These are phyloP conservation scores for Toxostoma redivivum DNA, from an alignment of 2,113 vertebrate species.

Conservation along the genomic window DNA sequence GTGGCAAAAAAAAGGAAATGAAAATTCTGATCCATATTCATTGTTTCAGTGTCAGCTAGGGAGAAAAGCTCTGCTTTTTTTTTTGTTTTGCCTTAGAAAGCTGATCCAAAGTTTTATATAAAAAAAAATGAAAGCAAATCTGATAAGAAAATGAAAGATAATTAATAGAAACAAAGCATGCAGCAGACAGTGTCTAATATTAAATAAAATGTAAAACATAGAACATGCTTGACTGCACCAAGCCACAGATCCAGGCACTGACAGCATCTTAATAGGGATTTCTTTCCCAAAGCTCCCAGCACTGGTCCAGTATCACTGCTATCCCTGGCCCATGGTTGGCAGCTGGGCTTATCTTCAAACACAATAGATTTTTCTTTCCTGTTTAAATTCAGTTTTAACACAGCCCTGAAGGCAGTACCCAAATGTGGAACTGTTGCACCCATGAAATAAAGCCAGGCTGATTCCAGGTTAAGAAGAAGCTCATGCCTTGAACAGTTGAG, in stretches of 20 bases:
- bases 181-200: background rate
- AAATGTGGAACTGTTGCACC: fast-evolving
- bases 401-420: background rate
- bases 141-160: slow-evolving; percentile 29
- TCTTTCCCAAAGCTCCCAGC: background rate
- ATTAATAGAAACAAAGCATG: slow-evolving; percentile 32
- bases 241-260: background rate
- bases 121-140: background rate
- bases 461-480: background rate
- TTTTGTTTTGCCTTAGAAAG: background rate
- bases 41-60: slow-evolving; percentile 1
- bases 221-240: background rate
- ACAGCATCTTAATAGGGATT: background rate
- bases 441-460: background rate
- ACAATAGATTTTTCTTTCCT: background rate
- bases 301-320: background rate
- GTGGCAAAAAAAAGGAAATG: slow-evolving; percentile 60
- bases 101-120: background rate
- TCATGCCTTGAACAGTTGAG: background rate
- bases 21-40: slow-evolving; percentile 74
- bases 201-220: background rate
- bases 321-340: background rate
- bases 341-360: background rate
- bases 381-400: background rate
- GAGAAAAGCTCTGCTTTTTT: background rate